phyloP scores from a whole-genome alignment of 2,888 invertebrate species.

The Synanthedon tipuliformis region DNA sequence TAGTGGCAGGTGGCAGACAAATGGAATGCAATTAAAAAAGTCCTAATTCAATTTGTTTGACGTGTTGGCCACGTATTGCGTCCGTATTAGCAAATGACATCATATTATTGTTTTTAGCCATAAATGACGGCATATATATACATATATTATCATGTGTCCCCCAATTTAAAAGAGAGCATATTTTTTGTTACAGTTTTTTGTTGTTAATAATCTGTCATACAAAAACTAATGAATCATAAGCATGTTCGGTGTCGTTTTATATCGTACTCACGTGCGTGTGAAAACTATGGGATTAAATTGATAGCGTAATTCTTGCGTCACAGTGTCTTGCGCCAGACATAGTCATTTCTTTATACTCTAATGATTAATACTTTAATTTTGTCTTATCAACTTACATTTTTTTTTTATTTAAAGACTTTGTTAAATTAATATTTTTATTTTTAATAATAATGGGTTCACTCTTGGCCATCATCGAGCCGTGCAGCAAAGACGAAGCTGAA shows the following conservation, averaged over 20 bases:
- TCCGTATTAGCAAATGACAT: slow-evolving; percentile 39
- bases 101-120: slow-evolving; percentile 39
- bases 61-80: slow-evolving; percentile 11
- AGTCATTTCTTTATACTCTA: background rate
- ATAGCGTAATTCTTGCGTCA: background rate
- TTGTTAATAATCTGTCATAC: slow-evolving; percentile 1
- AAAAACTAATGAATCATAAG: background rate
- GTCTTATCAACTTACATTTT: too few relatives aligned
- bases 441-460: too few relatives aligned
- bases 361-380: background rate
- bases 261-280: slow-evolving; percentile 1
- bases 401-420: too few relatives aligned
- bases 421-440: too few relatives aligned
- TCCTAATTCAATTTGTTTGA: background rate
- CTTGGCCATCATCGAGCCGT: too few relatives aligned
- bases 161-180: slow-evolving; percentile 46
- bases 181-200: slow-evolving; percentile 6
- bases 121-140: slow-evolving; percentile 38
- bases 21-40: background rate
- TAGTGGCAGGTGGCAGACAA: background rate
- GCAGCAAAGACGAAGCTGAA: too few relatives aligned
- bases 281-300: slow-evolving; percentile 6
- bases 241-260: background rate
- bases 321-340: background rate
- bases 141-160: slow-evolving; percentile 39